Evolutionary conservation across 2,888 invertebrate genomes (phyloP), one percentile per base, ranked within the genome.

Genomic region (Melinopterus prodromus): DNA sequence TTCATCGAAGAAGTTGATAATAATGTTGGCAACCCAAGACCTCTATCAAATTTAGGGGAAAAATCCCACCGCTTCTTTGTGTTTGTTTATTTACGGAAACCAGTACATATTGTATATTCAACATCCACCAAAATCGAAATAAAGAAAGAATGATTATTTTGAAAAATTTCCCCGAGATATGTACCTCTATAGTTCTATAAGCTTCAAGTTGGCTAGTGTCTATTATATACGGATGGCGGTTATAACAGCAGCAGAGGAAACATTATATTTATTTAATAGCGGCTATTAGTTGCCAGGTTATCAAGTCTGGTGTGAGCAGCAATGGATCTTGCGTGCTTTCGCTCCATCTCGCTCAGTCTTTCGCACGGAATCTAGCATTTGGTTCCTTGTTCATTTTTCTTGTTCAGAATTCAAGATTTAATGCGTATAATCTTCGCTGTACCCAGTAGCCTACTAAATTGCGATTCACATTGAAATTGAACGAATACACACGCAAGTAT

Each of bases 321-420:
- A 53, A 53, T 53, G 53, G 12, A 53, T 53, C 53, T 53, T 36
- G n/a, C 35, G 71, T 16, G 35, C 37, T 74, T 6, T 74, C 26
- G 36, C 6, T 35, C 35, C 35, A 9, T 74, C 74, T 74, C 36
- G 36, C 74, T 74, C 15, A 26, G 7, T 35, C 74, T n/a, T 12
- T 36, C 74, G 12, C 37, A 16, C 35, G n/a, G 53, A 53, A 9
- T 53, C 53, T 6, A 53, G 53, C 12, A 7, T 53, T 53, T 53
- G 53, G 5, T 53, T 53, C 53, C 53, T 53, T 53, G 53, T 12
- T n/a, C n/a, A n/a, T n/a, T n/a, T n/a, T n/a, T n/a, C n/a, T n/a
- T n/a, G n/a, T n/a, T n/a, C n/a, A n/a, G n/a, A n/a, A 74, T 74
- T 74, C 36, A n/a, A 26, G 74, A 74, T 74, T 74, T 74, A 74